These are phyloP conservation scores for honey bee (Apis mellifera) DNA, from an alignment of 1,140 invertebrate genomes.

Conservation along the genomic window DNA sequence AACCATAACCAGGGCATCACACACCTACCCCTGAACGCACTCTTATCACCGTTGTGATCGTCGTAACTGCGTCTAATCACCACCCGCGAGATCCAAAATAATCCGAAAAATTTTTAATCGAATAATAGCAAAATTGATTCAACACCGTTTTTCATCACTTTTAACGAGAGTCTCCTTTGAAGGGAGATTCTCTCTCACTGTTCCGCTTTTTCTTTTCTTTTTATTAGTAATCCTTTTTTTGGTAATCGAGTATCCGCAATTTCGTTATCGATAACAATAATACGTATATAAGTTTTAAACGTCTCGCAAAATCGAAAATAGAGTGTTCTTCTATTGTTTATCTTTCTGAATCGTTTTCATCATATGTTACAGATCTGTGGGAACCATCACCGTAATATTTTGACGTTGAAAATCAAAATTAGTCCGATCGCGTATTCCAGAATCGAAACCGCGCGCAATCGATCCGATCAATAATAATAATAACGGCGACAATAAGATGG, in stretches of 20 bases:
- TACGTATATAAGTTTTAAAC: no score
- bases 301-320: no score
- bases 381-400: neutral
- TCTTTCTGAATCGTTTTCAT: neutral
- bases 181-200: neutral
- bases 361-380: neutral
- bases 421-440: neutral
- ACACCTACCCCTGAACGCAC: conserved; percentile 67
- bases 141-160: neutral
- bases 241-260: neutral
- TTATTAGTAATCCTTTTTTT: neutral
- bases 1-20: conserved; percentile 79
- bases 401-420: no score
- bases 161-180: neutral
- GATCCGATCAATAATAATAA: neutral
- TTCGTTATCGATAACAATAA: no score
- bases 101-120: neutral
- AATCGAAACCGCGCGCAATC: neutral
- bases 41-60: conserved; percentile 60
- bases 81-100: conserved; percentile 42
- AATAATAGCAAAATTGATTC: neutral
- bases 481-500: neutral
- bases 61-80: conserved; percentile 51
- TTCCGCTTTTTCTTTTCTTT: neutral
- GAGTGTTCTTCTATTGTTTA: neutral